Base-by-base conservation (phyloP, 2,888 invertebrate species). In the Himalopsyche japonica region DNA sequence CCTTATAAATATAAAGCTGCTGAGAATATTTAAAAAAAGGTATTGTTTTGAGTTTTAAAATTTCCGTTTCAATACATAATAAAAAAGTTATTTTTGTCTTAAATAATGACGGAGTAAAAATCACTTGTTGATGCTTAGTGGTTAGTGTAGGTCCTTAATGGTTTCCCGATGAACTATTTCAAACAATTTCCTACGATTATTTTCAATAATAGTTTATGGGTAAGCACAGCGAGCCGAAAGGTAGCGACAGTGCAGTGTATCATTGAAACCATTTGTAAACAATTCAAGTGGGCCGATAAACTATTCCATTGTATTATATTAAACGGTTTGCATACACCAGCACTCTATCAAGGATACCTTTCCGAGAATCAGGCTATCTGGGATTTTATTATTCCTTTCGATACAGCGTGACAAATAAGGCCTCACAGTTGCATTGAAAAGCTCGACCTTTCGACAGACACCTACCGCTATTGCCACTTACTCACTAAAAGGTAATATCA, bases 301-400 rank as follows among this genome's bases (percentile, higher is more conserved):
- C 85, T 70, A 85, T 85, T 78, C 78, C 48, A 85, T 85, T 82
- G 85, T 85, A 30, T 10, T 24, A 70, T 49, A 70, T 79, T 49
- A 80, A 80, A 57, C 81, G 57, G 76, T 70, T 79, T 30, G 48
- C 37, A 43, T 77, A n/a, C 20, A 79, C 47, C 81, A 81, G 81
- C 79, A 48, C 18, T 30, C 57, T 70, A 70, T 24, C 76, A 47
- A 48, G 81, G 81, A 76, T 32, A 30, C 43, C 76, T 79, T 84
- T 82, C 82, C 57, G 18, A 34, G 81, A 84, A 81, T 8, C 47
- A 57, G 76, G 76, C 76, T 76, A 76, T 57, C 34, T 34, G 78
- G 76, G 37, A 79, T 37, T 57, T 37, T 12, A 43, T 76, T 24
- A 48, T 47, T 80, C 70, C 70, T 76, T 81, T 64, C 27, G 48